These are phyloP conservation scores for Noctua fimbriata DNA, from an alignment of 2,888 invertebrate genomes.

Conservation along the genomic window DNA sequence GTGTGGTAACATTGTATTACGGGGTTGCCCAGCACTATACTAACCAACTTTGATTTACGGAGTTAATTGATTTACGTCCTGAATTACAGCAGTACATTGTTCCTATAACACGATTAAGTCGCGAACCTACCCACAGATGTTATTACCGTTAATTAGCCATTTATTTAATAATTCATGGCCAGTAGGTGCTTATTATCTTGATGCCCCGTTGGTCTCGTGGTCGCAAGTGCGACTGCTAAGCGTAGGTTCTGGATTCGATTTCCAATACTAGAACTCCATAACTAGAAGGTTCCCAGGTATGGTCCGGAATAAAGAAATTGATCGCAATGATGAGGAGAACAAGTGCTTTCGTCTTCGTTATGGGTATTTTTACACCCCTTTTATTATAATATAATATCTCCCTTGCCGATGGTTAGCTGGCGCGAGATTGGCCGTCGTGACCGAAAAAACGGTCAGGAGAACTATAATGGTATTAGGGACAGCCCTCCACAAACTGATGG, in stretches of 20 bases:
- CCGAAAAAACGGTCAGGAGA: too few relatives aligned
- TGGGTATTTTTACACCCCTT: too few relatives aligned
- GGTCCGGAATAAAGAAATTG: too few relatives aligned
- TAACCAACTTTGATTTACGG: not conserved
- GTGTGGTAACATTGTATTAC: not conserved
- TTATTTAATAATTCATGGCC: constrained; percentile 5
- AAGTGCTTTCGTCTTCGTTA: too few relatives aligned
- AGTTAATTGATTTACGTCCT: constrained; percentile 47
- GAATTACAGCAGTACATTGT: constrained; percentile 34
- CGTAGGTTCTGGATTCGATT: not conserved
- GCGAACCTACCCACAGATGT: not conserved
- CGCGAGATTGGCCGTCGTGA: too few relatives aligned
- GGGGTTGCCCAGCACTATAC: not conserved
- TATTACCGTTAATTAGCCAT: constrained; percentile 14
- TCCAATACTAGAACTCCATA: too few relatives aligned
- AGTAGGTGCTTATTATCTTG: not conserved
- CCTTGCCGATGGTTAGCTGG: too few relatives aligned
- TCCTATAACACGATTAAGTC: constrained; percentile 4
- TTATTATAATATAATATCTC: too few relatives aligned
- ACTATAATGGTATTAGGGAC: too few relatives aligned
- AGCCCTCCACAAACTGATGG: too few relatives aligned
- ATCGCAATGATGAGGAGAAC: too few relatives aligned
- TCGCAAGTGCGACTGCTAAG: not conserved
- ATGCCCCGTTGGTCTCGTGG: not conserved
- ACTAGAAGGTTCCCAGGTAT: too few relatives aligned